These are phyloP conservation scores for Lepus oiostolus DNA, from an alignment of 2,797 vertebrate genomes.

Conservation along the genomic window DNA sequence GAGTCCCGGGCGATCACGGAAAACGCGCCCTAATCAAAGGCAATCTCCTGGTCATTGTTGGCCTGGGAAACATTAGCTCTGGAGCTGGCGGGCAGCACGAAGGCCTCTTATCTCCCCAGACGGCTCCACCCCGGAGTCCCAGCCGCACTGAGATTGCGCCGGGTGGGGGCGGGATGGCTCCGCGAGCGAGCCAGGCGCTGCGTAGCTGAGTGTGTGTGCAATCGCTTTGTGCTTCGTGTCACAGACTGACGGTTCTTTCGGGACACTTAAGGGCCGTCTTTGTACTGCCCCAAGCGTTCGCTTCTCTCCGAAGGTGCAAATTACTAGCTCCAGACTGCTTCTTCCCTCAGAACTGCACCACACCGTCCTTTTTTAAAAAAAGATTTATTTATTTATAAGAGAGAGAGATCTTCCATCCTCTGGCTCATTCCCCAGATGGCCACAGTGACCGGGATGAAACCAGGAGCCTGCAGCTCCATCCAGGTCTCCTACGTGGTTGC, in stretches of 20 bases:
- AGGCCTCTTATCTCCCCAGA: conserved; percentile 38
- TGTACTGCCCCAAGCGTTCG: background rate
- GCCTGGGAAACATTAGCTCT: conserved; percentile 72
- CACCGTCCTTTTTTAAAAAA: too few relatives aligned
- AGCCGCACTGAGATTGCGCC: background rate
- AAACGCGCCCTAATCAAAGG: conserved; percentile 60
- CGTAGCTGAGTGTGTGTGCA: background rate
- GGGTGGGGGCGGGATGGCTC: too few relatives aligned
- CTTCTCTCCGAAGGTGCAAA: background rate
- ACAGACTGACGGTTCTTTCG: background rate
- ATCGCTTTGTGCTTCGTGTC: background rate
- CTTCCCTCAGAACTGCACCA: background rate
- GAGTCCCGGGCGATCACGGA: background rate
- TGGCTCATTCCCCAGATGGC: too few relatives aligned
- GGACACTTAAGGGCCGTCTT: background rate
- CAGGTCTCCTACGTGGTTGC: too few relatives aligned
- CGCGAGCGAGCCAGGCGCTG: background rate
- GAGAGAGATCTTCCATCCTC: too few relatives aligned
- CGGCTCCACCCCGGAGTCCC: background rate
- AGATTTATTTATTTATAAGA: too few relatives aligned
- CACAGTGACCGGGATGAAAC: too few relatives aligned
- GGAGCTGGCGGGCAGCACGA: background rate
- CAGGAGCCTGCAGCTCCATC: too few relatives aligned
- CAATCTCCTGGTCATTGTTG: conserved; percentile 24
- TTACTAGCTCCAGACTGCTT: background rate